Evolutionary conservation across 2,113 vertebrate genomes (phyloP).

Genomic region (Antigone vipio): DNA sequence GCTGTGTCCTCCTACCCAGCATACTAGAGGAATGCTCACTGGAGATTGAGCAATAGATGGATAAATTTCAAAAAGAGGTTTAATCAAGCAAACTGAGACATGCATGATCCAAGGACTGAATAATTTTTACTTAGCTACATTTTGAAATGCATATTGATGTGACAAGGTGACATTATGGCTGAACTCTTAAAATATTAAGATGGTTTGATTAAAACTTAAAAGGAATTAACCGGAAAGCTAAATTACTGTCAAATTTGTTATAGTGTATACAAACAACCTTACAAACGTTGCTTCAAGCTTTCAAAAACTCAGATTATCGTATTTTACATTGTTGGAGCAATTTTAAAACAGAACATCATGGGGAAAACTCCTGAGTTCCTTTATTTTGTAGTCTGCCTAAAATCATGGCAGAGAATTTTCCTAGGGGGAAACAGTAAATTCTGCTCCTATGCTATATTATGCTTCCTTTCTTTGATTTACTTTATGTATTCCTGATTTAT

Average conservation of each 20-base stretch:
- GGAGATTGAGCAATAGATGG: slow-evolving; percentile 4
- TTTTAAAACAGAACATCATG: not conserved
- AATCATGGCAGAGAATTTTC: not conserved
- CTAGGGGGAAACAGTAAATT: not conserved
- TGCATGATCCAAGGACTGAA: not conserved
- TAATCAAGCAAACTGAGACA: not conserved
- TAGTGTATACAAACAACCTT: not conserved
- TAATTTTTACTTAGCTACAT: not conserved
- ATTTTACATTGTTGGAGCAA: not conserved
- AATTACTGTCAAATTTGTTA: not conserved
- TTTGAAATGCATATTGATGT: slow-evolving; percentile 6
- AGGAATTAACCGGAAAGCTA: not conserved
- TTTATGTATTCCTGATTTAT: slow-evolving; percentile 2
- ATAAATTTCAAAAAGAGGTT: not conserved
- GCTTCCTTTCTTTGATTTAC: not conserved
- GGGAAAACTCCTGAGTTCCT: not conserved
- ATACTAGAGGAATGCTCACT: not conserved
- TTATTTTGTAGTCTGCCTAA: not conserved
- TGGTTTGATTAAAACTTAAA: slow-evolving; percentile 1
- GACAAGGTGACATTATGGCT: not conserved
- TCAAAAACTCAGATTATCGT: not conserved
- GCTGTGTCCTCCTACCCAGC: not conserved
- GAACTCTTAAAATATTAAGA: slow-evolving; percentile 11
- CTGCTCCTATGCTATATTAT: not conserved
- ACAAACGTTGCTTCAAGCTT: not conserved